Evolutionary conservation across 2,888 invertebrate genomes (phyloP), one percentile per base, ranked within the genome.

Genomic region (Tanypteryx hageni): DNA sequence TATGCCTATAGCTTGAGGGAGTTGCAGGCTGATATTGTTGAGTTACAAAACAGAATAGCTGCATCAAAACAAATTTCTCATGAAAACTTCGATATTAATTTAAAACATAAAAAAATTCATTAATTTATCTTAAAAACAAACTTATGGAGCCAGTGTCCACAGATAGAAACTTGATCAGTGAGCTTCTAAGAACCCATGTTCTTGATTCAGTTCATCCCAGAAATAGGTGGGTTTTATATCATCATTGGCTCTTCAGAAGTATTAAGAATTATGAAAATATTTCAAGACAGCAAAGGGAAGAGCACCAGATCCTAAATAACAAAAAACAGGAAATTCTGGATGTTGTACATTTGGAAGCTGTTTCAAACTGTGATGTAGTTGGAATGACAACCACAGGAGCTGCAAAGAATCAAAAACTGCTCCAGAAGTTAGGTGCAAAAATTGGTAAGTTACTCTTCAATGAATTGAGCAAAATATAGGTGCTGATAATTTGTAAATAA

Each of bases 301-400:
- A 8, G 9, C 16, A 56, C 14, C 18, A 57, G 10, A 18, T 0
- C n/a, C 9, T 64, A 22, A 81, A 92, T 57, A 76, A 92, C n/a
- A 11, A 92, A 31, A 31, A 64, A 81, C n/a, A n/a, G 11, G 56
- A 81, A 57, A 5, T 92, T 8, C 18, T 76, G 76, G 76, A 64
- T 44, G 82, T 76, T 9, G 81, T 56, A 22, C n/a, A 92, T 68
- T 18, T 82, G 5, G 81, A 92, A n/a, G 27, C 56, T 14, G 56
- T 92, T 14, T 84, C 61, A 10, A 18, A 57, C 61, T 68, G 92
- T 92, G 93, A 93, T 27, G 93, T 93, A 22, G 94, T 93, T 82
- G 95, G 95, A 56, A 94, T 95, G 93, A 95, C 95, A 8, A 95
- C 95, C 0, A 95, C 95, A 0, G 95, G 95, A 56, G 95, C 95